Base-by-base conservation (phyloP, 92 coral and sea anemone genomes). In the Porites cylindrica region DNA sequence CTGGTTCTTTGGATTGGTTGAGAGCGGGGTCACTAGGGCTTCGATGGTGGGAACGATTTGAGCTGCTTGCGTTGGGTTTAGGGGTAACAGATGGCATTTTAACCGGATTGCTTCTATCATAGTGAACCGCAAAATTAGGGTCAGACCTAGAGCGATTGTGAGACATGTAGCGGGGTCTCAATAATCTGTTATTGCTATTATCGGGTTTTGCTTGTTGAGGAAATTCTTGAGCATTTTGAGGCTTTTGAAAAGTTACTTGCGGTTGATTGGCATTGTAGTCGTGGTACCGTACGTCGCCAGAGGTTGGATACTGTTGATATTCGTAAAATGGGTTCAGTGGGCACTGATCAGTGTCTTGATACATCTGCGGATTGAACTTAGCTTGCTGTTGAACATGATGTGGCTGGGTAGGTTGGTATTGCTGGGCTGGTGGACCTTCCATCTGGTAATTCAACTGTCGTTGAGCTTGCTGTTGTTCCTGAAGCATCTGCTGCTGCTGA, bases 21-120 rank as follows among this genome's bases (percentile, higher is more conserved):
- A 95, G 91, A 10, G 96, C 84, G 1, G 98, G 98, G 81, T 95
- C 98, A 84, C 98, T 95, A 8, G 98, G 96, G 29, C 96, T 93
- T 12, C 96, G 93, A 51, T 91, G 88, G 51, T 88, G 87, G 6
- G 88, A 29, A 16, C 81, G 90, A 11, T 86, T 29, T 18, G 81
- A 75, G 4, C 78, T 66, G 66, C 38, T 70, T 70, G 76, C 85
- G 72, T 79, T 66, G 4, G 79, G 52, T 29, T 70, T 82, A n/a
- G 72, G 66, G 11, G 79, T 85, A 26, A 79, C 71, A 9, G 78
- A 78, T 6, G 51, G 47, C 16, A 62, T 32, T 29, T 60, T 61
- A 11, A 61, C 52, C 21, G 75, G 88, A n/a, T n/a, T 82, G 7
- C 12, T 83, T 21, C 77, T 75, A 47, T 82, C 87, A 58, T 67